A percentile compares a stretch with the other conserved stretches of the same genome.
Conservation (phyloP, 2,888 invertebrate species). For the Eristalis arbustorum region DNA sequence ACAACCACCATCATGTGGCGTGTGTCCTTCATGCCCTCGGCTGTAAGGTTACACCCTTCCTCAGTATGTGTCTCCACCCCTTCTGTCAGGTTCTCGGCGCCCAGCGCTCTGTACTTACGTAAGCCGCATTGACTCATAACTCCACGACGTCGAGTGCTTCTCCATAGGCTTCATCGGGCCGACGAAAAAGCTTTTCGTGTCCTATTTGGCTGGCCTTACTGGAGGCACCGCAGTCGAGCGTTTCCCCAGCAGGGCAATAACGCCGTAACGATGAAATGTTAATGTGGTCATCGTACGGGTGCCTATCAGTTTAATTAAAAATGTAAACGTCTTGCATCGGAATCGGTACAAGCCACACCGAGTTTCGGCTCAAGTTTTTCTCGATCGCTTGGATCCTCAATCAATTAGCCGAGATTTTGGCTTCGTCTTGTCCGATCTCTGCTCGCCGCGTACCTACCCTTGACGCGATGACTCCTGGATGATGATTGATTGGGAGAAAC, state of each 20-base stretch:
- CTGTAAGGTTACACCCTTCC: constrained; percentile 38
- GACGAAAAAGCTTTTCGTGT: constrained; percentile 16
- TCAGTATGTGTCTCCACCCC: not conserved
- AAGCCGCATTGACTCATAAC: constrained; percentile 60
- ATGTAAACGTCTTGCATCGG: not conserved
- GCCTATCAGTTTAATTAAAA: constrained; percentile 48
- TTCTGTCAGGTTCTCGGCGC: not conserved
- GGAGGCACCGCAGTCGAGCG: not conserved
- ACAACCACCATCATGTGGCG: not conserved
- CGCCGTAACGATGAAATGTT: constrained; percentile 41
- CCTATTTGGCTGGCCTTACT: constrained; percentile 1
- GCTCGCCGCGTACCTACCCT: not conserved
- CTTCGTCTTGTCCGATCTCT: constrained; percentile 1
- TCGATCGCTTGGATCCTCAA: constrained; percentile 8
- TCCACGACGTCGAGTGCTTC: constrained; percentile 30
- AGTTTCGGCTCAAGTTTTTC: not conserved
- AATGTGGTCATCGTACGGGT: constrained; percentile 47
- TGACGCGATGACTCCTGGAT: not conserved
- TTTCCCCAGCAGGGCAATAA: constrained; percentile 49
- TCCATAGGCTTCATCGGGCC: constrained; percentile 27
- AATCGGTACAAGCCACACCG: not conserved
- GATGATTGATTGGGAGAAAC: constrained; percentile 36
- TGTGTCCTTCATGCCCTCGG: constrained; percentile 27
- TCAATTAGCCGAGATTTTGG: constrained; percentile 33
- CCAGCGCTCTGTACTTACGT: constrained; percentile 40